phyloP scores from a whole-genome alignment of 2,888 invertebrate species.

The Rhingia campestris region DNA sequence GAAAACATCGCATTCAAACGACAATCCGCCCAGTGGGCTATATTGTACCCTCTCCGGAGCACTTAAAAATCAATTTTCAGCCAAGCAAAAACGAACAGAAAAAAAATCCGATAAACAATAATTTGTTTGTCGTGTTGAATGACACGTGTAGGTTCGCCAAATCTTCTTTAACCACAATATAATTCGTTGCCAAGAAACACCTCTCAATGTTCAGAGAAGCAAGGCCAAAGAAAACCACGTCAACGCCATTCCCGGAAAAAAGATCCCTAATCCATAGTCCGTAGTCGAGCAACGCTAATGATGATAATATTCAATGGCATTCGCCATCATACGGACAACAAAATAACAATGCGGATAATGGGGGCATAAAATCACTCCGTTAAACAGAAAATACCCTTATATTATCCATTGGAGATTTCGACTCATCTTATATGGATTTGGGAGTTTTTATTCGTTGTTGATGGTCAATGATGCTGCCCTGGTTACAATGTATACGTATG shows the following conservation, averaged over 20 bases:
- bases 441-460: conserved; percentile 54
- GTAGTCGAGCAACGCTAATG: conserved; percentile 59
- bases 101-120: conserved; percentile 26
- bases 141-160: conserved; percentile 45
- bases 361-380: conserved; percentile 67
- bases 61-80: conserved; percentile 37
- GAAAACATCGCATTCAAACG: not conserved
- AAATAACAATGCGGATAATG: conserved; percentile 68
- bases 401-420: conserved; percentile 62
- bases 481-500: conserved; percentile 14
- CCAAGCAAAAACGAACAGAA: not conserved
- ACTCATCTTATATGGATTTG: conserved; percentile 63
- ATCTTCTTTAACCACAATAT: conserved; percentile 27
- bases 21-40: not conserved
- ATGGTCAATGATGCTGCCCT: conserved; percentile 21
- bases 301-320: conserved; percentile 69
- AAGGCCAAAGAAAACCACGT: conserved; percentile 17
- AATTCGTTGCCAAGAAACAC: conserved; percentile 46
- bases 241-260: conserved; percentile 31
- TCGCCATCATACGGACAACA: conserved; percentile 64
- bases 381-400: conserved; percentile 64
- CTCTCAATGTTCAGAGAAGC: conserved; percentile 11
- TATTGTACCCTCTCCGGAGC: not conserved
- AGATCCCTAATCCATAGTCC: conserved; percentile 26
- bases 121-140: conserved; percentile 61